A percentile compares a stretch with the other conserved stretches of the same genome.
These are phyloP conservation scores for Xenops minutus DNA, from an alignment of 2,797 vertebrate genomes.

Conservation along the genomic window DNA sequence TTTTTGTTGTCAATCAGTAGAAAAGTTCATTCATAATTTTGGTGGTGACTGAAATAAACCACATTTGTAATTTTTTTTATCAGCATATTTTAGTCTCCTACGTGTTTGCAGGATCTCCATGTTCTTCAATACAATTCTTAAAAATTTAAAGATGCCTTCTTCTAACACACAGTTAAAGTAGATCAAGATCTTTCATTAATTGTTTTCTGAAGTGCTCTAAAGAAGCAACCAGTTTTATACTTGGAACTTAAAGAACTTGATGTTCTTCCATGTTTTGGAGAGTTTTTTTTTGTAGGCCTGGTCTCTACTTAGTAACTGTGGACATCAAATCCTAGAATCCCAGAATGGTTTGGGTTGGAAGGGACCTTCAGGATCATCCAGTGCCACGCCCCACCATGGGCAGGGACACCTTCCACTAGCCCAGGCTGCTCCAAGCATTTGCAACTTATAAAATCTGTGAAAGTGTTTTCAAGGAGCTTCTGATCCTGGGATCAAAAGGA, in stretches of 20 bases:
- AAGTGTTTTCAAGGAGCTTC: constrained; percentile 61
- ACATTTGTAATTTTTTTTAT: not conserved
- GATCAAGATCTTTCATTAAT: not conserved
- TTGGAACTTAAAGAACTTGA: not conserved
- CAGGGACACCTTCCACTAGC: not conserved
- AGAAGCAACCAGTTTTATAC: not conserved
- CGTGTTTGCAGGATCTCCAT: not conserved
- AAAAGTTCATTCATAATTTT: not conserved
- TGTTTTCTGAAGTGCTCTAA: too few relatives aligned
- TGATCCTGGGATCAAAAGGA: constrained; percentile 68
- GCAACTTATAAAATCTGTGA: not conserved
- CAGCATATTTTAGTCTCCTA: not conserved
- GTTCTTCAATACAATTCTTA: not conserved
- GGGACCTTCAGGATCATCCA: not conserved
- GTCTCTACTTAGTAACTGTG: not conserved
- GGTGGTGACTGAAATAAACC: not conserved
- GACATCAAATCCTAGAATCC: not conserved
- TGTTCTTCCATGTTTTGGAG: not conserved
- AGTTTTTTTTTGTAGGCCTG: not conserved
- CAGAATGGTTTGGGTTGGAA: not conserved
- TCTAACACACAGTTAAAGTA: not conserved
- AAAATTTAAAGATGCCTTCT: not conserved
- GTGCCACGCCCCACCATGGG: not conserved
- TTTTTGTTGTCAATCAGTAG: not conserved
- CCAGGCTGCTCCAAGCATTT: not conserved